Evolutionary conservation across 2,888 invertebrate genomes (phyloP), one percentile per base, ranked within the genome.

Genomic region (Pristionchus entomophagus): DNA sequence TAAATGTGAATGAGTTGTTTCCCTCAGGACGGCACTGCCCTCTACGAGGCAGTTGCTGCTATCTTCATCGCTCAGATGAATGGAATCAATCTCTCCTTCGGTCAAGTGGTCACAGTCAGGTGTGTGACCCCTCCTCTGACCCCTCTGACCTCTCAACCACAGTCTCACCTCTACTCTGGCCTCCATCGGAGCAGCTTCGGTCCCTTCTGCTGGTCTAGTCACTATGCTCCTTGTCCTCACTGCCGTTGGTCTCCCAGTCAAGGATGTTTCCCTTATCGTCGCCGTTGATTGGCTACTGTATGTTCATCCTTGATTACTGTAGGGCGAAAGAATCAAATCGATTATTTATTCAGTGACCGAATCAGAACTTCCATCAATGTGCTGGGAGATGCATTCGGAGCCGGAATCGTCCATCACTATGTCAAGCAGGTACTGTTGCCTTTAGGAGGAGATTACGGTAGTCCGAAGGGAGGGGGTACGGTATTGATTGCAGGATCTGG

Each of bases 161-260:
- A 97, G 97, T 94, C 96, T 97, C 92, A 98, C 98, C 12, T 97
- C 98, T 32, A 99, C 98, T 0, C 96, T 97, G 86, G 98, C 98
- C 0, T 97, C 97, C 92, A 97, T 99, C 93, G 98, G 98, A 88
- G 98, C 98, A 38, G 98, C 98, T n/a, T 98, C 98, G 83, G 97
- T 99, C 26, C 94, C 94, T 10, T 93, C 92, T 1, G 94, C 94
- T 32, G 94, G 94, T 41, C 91, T 94, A 22, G 65, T 93, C 38
- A 94, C 94, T 17, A 93, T 94, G 94, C 90, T 95, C 84, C 93
- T 94, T 22, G 94, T 95, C 51, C 91, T 94, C 86, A 94, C 94
- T 35, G 94, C 94, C 10, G 94, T 94, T 45, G 94, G 94, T 26
- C 91, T 94, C 78, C 94, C 94, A 32, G 94, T 94, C 51, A 94